Evolutionary conservation across 2,797 vertebrate genomes (phyloP).

Genomic region (Sebastiscus albofasciatus): DNA sequence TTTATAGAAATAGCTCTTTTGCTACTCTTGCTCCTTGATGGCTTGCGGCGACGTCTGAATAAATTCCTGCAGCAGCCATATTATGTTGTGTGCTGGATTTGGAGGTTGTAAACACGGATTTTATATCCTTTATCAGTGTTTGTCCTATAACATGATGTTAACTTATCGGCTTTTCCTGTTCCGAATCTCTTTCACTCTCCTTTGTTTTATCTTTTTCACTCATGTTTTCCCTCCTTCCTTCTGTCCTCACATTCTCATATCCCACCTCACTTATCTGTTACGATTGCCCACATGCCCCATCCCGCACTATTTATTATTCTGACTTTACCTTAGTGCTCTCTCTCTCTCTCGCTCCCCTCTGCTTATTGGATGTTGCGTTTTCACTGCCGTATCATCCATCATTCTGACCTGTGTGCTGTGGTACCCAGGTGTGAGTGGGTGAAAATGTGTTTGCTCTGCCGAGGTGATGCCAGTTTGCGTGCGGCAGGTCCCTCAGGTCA

Average conservation of each 20-base stretch:
- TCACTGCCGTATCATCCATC: slow-evolving; percentile 65
- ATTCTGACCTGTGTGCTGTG: slow-evolving; percentile 44
- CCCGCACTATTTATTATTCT: slow-evolving; percentile 34
- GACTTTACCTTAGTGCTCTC: slow-evolving; percentile 6
- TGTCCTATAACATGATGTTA: not conserved
- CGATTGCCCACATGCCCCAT: not conserved
- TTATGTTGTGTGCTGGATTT: slow-evolving; percentile 1
- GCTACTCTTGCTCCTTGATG: slow-evolving; percentile 28
- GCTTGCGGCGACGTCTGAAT: slow-evolving; percentile 36
- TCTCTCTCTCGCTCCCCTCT: not conserved
- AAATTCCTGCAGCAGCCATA: slow-evolving; percentile 17
- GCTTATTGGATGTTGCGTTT: slow-evolving; percentile 56
- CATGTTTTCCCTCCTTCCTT: not conserved
- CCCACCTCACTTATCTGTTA: slow-evolving; percentile 1
- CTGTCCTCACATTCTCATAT: not conserved
- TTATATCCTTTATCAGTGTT: not conserved
- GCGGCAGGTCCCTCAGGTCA: slow-evolving; percentile 23
- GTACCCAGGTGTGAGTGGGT: slow-evolving; percentile 27
- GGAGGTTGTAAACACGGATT: slow-evolving; percentile 9
- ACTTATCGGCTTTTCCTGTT: not conserved
- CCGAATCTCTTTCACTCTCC: not conserved
- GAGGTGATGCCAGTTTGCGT: slow-evolving; percentile 15
- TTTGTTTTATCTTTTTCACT: not conserved
- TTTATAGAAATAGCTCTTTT: slow-evolving; percentile 59
- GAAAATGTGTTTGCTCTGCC: slow-evolving; percentile 1